Evolutionary conservation across 2,797 vertebrate genomes (phyloP), one percentile per base, ranked within the genome.

Genomic region (Botia almorhae): DNA sequence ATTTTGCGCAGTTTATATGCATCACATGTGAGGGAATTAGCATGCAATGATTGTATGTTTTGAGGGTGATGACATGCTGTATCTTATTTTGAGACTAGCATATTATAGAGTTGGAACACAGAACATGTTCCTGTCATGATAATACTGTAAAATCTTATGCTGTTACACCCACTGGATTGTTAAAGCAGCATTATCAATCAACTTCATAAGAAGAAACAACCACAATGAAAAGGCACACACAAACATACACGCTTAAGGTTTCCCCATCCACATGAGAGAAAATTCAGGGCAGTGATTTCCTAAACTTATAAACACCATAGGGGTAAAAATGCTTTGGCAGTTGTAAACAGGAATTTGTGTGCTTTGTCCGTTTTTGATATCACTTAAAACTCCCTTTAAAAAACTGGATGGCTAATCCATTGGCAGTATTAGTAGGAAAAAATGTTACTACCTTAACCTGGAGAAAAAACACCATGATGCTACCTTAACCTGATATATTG

Each of bases 401-500:
- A 77, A 73, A 74, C 21, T 67, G 71, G 60, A 64, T 71, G 65
- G 46, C 51, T 76, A 79, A 79, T 58, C 61, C 14, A 55, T n/a
- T 74, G 82, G 84, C 84, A 87, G 76, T 73, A 74, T 33, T 56
- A 71, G 43, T 73, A 68, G 76, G 81, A 76, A 82, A 78, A 77
- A 1, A 43, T 51, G 23, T 78, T 50, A 67, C 21, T 17, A 64
- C 12, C 16, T 33, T 67, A 78, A 70, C 36, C 63, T 79, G 53
- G 13, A 33, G 81, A 76, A 82, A 78, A 78, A 2, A 46, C 21
- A 14, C 50, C 43, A 46, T 46, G 43, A 11, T 46, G 6, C 36
- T 39, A 39, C 36, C 5, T 39, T 7, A 39, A 39, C 36, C 36
- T 39, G 36, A 6, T 23, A 21, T 65, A 16, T 29, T 76, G 21